A percentile compares a stretch with the other conserved stretches of the same genome.
Conservation (phyloP, 2,113 vertebrate genomes). For the Myotis davidii region DNA sequence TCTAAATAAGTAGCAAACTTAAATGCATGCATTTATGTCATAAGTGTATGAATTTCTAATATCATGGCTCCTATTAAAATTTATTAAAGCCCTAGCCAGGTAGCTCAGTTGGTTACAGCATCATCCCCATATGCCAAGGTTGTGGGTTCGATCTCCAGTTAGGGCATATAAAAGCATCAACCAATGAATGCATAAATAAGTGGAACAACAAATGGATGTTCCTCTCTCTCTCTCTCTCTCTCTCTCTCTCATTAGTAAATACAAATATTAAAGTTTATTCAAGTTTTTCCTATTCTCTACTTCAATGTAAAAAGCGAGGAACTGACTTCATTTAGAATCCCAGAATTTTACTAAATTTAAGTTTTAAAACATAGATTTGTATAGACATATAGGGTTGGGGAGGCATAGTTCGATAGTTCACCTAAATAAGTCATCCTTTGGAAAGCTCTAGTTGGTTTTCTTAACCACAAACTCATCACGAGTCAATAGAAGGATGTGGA, state of each 20-base stretch:
- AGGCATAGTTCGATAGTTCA: background rate
- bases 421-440: background rate
- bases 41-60: background rate
- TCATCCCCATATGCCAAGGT: background rate
- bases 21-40: background rate
- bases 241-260: background rate
- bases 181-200: background rate
- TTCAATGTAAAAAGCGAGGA: constrained; percentile 11
- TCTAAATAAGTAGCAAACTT: background rate
- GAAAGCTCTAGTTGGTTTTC: background rate
- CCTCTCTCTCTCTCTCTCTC: background rate
- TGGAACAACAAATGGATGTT: background rate
- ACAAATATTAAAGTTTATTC: background rate
- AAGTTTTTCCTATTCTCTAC: background rate
- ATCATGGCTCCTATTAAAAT: background rate
- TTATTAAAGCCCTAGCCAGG: background rate
- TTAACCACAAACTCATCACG: background rate
- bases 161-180: background rate
- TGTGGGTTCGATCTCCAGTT: background rate
- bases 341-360: background rate
- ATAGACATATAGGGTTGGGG: background rate
- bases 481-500: background rate
- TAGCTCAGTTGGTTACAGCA: background rate
- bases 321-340: background rate
- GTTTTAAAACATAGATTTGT: background rate